phyloP scores from a whole-genome alignment of 2,797 vertebrate species.

The Melanotaenia trifasciata region DNA sequence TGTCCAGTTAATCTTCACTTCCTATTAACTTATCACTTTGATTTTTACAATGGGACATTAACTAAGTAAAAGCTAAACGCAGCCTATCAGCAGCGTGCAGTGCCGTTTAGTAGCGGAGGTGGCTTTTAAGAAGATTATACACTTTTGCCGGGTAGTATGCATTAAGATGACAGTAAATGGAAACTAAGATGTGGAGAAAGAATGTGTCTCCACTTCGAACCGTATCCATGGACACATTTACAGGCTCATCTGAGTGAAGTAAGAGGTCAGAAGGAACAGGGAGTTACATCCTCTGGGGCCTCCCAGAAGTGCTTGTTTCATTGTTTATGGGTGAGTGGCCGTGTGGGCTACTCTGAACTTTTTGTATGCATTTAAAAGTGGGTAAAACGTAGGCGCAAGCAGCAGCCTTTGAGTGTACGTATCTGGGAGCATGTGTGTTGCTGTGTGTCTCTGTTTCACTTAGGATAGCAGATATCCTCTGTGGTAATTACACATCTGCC shows the following conservation, averaged over 20 bases:
- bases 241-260: slow-evolving; percentile 40
- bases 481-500: slow-evolving; percentile 69
- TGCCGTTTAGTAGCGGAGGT: slow-evolving; percentile 42
- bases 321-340: slow-evolving; percentile 25
- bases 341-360: slow-evolving; percentile 8
- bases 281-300: slow-evolving; percentile 25
- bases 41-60: slow-evolving; percentile 51
- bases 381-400: neutral
- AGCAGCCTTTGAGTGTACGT: slow-evolving; percentile 6
- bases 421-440: slow-evolving; percentile 4
- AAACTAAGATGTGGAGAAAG: slow-evolving; percentile 28
- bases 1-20: slow-evolving; percentile 30
- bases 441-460: slow-evolving; percentile 4
- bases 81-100: slow-evolving; percentile 47
- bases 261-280: slow-evolving; percentile 25
- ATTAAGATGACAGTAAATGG: slow-evolving; percentile 41
- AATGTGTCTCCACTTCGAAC: slow-evolving; percentile 23
- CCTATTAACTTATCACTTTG: slow-evolving; percentile 51
- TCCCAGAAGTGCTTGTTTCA: slow-evolving; percentile 27
- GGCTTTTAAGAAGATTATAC: slow-evolving; percentile 68
- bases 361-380: slow-evolving; percentile 32
- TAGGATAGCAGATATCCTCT: slow-evolving; percentile 41
- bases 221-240: slow-evolving; percentile 43
- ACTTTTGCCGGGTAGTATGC: slow-evolving; percentile 38
- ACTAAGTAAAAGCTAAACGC: slow-evolving; percentile 41